Evolutionary conservation across 2,797 vertebrate species (phyloP), one percentile per base, ranked within the genome.

Genomic region (Sebastes matsubarae): DNA sequence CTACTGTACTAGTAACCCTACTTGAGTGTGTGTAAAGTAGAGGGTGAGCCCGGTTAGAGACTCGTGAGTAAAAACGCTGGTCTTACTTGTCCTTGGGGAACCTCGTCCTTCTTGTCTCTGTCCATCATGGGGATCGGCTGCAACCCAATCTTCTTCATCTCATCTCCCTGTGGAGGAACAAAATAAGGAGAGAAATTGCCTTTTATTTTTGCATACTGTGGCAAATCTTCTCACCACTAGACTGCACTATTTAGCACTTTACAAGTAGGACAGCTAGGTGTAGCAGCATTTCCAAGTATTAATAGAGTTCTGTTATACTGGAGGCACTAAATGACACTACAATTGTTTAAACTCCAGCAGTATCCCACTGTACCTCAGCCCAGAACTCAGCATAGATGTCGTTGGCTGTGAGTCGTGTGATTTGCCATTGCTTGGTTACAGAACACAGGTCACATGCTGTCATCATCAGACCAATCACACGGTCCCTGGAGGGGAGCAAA

Each of bases 91-190:
- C 98, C 98, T 93, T 99, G 97, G 24, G 99, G 99, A 86, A 99
- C 96, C 90, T 99, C 98, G 34, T 98, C 95, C 86, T 96, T 96
- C 92, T 99, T 99, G 90, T 99, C 98, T 95, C 99, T 94, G 95
- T 99, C 99, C 99, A 99, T 99, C 99, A 99, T 99, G 1, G 98
- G 96, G 58, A 99, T 99, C 1, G 99, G 99, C 30, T 99, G 97
- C 80, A 98, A 95, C 54, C 99, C 99, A 25, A 98, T 95, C 93
- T 99, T 99, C 94, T 99, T 99, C 98, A 99, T 98, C 90, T 99
- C 99, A 85, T 99, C 99, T 0, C 99, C 99, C 99, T 99, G 70
- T n/a, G 77, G 32, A 79, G 46, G 32, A 84, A 59, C 22, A 64
- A 55, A 75, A 66, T 11, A 72, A 72, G 54, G 36, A 60, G 3